These are phyloP conservation scores for Hanleya hanleyi DNA, from an alignment of 2,888 invertebrate species.

Conservation along the genomic window DNA sequence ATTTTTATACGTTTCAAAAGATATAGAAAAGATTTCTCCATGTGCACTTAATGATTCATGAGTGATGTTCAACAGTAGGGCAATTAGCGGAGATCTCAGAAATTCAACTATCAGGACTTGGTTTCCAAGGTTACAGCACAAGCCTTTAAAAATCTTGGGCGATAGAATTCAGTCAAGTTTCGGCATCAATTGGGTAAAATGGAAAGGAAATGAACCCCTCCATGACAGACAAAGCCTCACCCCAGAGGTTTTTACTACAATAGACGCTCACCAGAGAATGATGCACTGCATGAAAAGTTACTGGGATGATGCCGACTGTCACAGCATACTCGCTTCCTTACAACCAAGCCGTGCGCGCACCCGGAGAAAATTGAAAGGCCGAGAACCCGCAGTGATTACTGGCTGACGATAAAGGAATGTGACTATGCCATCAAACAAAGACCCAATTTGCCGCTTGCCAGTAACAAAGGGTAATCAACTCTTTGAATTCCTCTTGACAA, in stretches of 20 bases:
- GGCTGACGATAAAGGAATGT: constrained; percentile 7
- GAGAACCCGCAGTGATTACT: not conserved
- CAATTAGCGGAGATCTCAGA: constrained; percentile 9
- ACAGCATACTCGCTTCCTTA: not conserved
- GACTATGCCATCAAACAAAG: not conserved
- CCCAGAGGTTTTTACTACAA: constrained; percentile 22
- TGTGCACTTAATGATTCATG: not conserved
- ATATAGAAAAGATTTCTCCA: not conserved
- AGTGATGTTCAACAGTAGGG: constrained; percentile 8
- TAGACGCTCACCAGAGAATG: constrained; percentile 17
- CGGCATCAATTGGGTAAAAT: constrained; percentile 36
- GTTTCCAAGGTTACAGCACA: constrained; percentile 41
- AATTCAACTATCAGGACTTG: not conserved
- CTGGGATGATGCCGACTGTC: not conserved
- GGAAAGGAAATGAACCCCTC: constrained; percentile 40
- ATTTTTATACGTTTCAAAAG: too few species aligned
- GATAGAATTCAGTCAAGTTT: constrained; percentile 33
- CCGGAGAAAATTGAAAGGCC: not conserved
- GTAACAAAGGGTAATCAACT: constrained; percentile 11
- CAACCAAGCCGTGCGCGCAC: not conserved
- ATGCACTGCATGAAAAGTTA: constrained; percentile 19
- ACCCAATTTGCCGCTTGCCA: not conserved
- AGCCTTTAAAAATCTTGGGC: constrained; percentile 15
- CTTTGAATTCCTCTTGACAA: not conserved
- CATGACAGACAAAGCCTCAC: constrained; percentile 36